These are phyloP conservation scores for Phoebastria nigripes DNA, from an alignment of 2,797 vertebrate species.

Conservation along the genomic window DNA sequence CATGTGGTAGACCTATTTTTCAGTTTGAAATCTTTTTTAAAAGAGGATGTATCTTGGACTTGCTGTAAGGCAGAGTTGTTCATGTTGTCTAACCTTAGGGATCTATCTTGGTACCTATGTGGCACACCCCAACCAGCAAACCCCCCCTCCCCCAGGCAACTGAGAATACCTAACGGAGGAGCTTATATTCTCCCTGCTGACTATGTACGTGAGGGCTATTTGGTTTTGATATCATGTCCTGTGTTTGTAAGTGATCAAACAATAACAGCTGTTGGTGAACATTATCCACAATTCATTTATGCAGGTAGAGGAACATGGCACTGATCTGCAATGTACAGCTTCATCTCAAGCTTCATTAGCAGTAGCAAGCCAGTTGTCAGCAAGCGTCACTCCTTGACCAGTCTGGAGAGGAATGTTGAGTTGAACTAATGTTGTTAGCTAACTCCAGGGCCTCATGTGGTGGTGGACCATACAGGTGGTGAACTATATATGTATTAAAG, in stretches of 20 bases:
- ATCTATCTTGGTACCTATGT: not conserved
- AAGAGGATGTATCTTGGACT: not conserved
- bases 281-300: not conserved
- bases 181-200: not conserved
- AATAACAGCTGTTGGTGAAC: not conserved
- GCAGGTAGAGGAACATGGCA: not conserved
- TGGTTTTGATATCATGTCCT: not conserved
- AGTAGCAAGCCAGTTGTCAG: not conserved
- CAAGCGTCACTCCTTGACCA: not conserved
- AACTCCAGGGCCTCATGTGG: not conserved
- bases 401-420: not conserved
- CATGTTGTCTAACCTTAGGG: not conserved
- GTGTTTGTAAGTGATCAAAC: not conserved
- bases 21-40: not conserved
- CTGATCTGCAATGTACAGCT: not conserved
- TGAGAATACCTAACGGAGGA: not conserved
- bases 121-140: not conserved
- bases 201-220: not conserved
- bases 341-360: not conserved
- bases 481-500: not conserved
- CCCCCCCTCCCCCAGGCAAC: not conserved
- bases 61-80: not conserved
- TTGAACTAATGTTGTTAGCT: not conserved
- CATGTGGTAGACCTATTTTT: not conserved
- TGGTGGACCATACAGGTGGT: not conserved